phyloP scores from a whole-genome alignment of 2,888 invertebrate species.

The Cosmia pyralina region DNA sequence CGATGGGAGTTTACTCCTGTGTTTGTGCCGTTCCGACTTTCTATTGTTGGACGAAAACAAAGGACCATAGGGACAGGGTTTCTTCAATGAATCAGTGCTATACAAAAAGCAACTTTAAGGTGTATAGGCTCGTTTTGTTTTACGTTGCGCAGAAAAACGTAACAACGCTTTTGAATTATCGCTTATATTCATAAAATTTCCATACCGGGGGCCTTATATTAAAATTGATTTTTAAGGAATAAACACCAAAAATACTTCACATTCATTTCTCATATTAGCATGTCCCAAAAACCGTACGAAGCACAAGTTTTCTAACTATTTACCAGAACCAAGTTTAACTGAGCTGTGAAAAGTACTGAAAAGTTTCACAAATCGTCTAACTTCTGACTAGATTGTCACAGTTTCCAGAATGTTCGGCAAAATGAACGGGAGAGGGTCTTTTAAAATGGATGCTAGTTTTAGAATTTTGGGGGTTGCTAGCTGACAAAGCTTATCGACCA shows the following conservation, averaged over 20 bases:
- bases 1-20: no score
- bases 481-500: neutral
- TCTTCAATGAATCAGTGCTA: no score
- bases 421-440: slow-evolving; percentile 6
- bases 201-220: no score
- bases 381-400: slow-evolving; percentile 56
- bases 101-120: no score
- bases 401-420: slow-evolving; percentile 37
- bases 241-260: slow-evolving; percentile 3
- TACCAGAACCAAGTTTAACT: slow-evolving; percentile 20
- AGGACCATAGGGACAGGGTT: no score
- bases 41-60: no score
- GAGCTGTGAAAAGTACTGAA: slow-evolving; percentile 35
- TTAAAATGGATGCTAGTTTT: slow-evolving; percentile 12
- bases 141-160: no score
- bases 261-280: slow-evolving; percentile 8
- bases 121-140: no score
- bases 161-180: no score
- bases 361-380: slow-evolving; percentile 52
- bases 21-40: no score
- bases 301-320: slow-evolving; percentile 47
- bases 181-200: no score
- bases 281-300: slow-evolving; percentile 23
- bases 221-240: no score
- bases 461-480: neutral